Conservation (phyloP, 2,888 invertebrate genomes). For the Habroteleia sp. region DNA sequence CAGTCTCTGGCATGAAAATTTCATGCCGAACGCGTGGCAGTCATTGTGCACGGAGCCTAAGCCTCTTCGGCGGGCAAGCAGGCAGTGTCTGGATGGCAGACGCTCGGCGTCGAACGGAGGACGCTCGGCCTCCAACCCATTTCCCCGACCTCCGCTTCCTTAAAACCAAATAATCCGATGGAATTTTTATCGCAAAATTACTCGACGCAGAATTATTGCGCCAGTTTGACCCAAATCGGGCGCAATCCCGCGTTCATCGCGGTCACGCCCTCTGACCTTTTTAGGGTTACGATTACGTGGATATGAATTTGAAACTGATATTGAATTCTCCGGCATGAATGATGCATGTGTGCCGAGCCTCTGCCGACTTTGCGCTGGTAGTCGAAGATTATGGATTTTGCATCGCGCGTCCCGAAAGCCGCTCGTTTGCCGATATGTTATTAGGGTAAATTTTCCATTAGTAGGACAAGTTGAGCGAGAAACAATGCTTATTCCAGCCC, state of each 20-base stretch:
- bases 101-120: slow-evolving; percentile 32
- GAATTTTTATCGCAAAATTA: slow-evolving; percentile 37
- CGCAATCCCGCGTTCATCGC: slow-evolving; percentile 7
- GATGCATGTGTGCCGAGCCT: background rate
- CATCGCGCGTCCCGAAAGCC: background rate
- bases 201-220: slow-evolving; percentile 19
- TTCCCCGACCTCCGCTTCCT: slow-evolving; percentile 54
- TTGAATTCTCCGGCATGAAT: slow-evolving; percentile 1
- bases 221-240: slow-evolving; percentile 13
- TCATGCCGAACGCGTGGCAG: slow-evolving; percentile 21
- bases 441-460: slow-evolving; percentile 39
- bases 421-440: background rate
- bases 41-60: slow-evolving; percentile 35
- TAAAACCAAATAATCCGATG: slow-evolving; percentile 40
- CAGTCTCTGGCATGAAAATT: slow-evolving; percentile 27
- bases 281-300: slow-evolving; percentile 10
- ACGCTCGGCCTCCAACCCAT: slow-evolving; percentile 59
- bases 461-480: slow-evolving; percentile 15
- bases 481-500: slow-evolving; percentile 28
- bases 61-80: slow-evolving; percentile 30
- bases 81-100: slow-evolving; percentile 20
- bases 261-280: slow-evolving; percentile 22
- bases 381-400: slow-evolving; percentile 29
- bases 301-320: background rate
- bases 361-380: background rate